phyloP scores from a whole-genome alignment of 64 coral and sea anemone species.

The Trachythela sp. region DNA sequence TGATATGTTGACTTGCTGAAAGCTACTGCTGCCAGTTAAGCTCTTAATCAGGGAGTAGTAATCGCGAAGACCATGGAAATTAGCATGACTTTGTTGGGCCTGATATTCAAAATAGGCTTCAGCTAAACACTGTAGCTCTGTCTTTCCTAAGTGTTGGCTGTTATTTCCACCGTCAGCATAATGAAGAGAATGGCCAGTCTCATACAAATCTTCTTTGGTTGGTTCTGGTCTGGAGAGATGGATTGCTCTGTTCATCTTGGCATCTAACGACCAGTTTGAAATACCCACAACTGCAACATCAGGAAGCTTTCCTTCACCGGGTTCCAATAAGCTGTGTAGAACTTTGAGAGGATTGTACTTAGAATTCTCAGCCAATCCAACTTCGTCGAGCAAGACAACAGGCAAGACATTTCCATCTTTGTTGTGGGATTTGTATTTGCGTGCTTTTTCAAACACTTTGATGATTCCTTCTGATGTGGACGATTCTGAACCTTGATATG shows the following conservation, averaged over 20 bases:
- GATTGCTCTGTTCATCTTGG: constrained; percentile 71
- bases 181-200: constrained; percentile 58
- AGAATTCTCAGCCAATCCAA: constrained; percentile 62
- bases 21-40: not conserved
- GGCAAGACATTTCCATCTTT: constrained; percentile 51
- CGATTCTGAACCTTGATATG: constrained; percentile 68
- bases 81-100: constrained; percentile 45
- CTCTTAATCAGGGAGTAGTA: constrained; percentile 88
- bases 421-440: constrained; percentile 47
- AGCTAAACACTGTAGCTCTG: constrained; percentile 38
- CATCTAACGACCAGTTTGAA: constrained; percentile 69
- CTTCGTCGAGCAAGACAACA: constrained; percentile 65
- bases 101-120: constrained; percentile 84
- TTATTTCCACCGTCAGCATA: constrained; percentile 23
- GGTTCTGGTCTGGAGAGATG: constrained; percentile 65
- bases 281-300: constrained; percentile 69
- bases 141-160: not conserved
- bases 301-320: constrained; percentile 39
- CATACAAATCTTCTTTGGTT: constrained; percentile 51
- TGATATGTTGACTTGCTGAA: not conserved
- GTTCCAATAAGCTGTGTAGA: constrained; percentile 57
- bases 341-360: constrained; percentile 71
- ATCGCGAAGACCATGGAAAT: constrained; percentile 87
- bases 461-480: constrained; percentile 65
- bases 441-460: constrained; percentile 72